Conservation (phyloP, 2,113 vertebrate genomes). For the Calyptomena viridis region DNA sequence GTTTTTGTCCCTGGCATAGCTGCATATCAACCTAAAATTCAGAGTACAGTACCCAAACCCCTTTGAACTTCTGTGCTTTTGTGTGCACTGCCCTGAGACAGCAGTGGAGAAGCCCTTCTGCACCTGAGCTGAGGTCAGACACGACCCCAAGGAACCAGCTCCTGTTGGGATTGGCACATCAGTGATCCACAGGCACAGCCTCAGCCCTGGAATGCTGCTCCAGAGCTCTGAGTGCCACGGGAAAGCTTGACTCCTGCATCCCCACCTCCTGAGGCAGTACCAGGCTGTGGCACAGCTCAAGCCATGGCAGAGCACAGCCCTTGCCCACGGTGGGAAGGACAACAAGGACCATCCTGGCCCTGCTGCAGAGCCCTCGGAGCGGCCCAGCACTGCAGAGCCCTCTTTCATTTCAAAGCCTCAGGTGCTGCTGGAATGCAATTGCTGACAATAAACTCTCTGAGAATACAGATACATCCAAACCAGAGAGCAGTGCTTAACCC, state of each 20-base stretch:
- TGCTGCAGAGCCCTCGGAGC: background rate
- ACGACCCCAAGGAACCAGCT: rapidly evolving
- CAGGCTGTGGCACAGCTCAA: rapidly evolving
- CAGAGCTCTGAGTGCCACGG: background rate
- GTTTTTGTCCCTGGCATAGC: background rate
- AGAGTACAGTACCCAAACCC: background rate
- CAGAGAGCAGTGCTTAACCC: background rate
- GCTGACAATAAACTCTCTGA: background rate
- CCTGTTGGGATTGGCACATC: rapidly evolving
- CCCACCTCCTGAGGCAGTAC: rapidly evolving
- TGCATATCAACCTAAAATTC: rapidly evolving
- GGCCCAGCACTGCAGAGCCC: background rate
- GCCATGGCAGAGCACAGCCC: rapidly evolving
- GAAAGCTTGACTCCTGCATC: background rate
- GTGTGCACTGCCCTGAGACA: rapidly evolving
- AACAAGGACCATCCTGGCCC: background rate
- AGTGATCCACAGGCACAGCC: background rate
- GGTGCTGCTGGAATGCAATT: background rate
- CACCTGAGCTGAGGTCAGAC: rapidly evolving
- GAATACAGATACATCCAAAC: background rate
- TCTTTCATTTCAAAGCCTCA: background rate
- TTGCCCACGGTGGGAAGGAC: rapidly evolving
- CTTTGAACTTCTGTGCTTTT: rapidly evolving
- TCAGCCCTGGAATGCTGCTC: background rate
- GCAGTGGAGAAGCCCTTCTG: background rate